A percentile compares a stretch with the other conserved stretches of the same genome.
These are phyloP conservation scores for Ruditapes philippinarum DNA, from an alignment of 1,140 invertebrate species.

Conservation along the genomic window DNA sequence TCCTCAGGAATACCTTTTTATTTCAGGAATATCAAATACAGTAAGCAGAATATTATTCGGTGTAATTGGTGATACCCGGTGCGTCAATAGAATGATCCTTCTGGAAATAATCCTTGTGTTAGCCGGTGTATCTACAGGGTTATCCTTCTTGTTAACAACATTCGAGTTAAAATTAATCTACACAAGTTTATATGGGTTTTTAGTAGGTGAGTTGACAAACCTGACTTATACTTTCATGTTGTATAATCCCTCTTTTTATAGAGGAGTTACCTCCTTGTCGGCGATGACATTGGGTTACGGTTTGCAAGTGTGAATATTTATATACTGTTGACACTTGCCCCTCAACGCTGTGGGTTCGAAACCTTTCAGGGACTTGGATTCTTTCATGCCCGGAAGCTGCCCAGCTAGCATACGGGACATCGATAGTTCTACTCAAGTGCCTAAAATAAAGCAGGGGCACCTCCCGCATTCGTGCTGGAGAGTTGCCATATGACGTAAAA, in stretches of 20 bases:
- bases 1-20: no score
- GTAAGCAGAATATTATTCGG: conserved; percentile 6
- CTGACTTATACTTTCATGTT: no score
- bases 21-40: conserved; percentile 38
- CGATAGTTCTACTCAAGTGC: no score
- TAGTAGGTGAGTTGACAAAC: conserved; percentile 22
- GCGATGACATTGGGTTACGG: background rate
- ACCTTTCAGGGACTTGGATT: no score
- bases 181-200: conserved; percentile 16
- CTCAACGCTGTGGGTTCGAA: no score
- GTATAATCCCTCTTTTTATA: background rate
- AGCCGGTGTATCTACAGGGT: background rate
- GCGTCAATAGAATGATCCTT: conserved; percentile 10
- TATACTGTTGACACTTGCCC: no score
- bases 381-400: no score
- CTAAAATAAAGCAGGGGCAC: no score
- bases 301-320: no score
- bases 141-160: background rate
- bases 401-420: no score
- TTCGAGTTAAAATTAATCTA: conserved; percentile 34
- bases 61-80: background rate
- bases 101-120: background rate
- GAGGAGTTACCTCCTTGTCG: background rate
- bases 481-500: no score
- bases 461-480: no score